Evolutionary conservation across 2,888 invertebrate genomes (phyloP).

Genomic region (Nomada goodeniana): DNA sequence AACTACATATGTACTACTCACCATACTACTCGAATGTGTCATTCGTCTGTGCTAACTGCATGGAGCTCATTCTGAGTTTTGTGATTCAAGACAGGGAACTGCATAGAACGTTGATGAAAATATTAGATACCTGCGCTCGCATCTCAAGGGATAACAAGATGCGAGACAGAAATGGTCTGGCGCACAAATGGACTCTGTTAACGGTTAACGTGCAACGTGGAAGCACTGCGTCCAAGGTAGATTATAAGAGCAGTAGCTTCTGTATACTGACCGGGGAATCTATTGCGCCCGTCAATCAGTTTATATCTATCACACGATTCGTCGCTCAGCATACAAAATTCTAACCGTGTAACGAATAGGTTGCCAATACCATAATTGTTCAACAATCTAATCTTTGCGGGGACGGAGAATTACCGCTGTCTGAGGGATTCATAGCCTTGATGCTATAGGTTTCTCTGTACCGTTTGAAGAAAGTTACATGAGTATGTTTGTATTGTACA

Average conservation of each 20-base stretch:
- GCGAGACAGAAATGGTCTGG: slow-evolving; percentile 67
- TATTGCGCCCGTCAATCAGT: slow-evolving; percentile 27
- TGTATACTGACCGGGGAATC: slow-evolving; percentile 22
- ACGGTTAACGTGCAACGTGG: slow-evolving; percentile 47
- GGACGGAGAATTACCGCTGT: slow-evolving; percentile 7
- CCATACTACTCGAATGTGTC: slow-evolving; percentile 8
- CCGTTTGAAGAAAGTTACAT: background rate
- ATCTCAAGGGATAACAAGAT: slow-evolving; percentile 71
- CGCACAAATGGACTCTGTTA: slow-evolving; percentile 68
- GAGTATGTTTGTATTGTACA: no score
- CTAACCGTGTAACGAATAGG: slow-evolving; percentile 43
- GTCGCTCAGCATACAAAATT: slow-evolving; percentile 33
- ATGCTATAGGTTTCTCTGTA: background rate
- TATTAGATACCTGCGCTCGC: slow-evolving; percentile 63
- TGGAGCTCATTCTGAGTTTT: slow-evolving; percentile 42
- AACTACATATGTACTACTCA: no score
- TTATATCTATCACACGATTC: slow-evolving; percentile 25
- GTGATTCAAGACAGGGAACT: slow-evolving; percentile 42
- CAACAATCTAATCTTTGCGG: slow-evolving; percentile 47
- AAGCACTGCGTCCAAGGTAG: slow-evolving; percentile 24
- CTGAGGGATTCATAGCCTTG: slow-evolving; percentile 19
- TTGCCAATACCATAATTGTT: slow-evolving; percentile 33
- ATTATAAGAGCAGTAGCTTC: slow-evolving; percentile 23
- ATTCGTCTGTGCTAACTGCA: slow-evolving; percentile 24
- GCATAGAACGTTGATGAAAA: slow-evolving; percentile 44